A percentile compares a stretch with the other conserved stretches of the same genome.
phyloP scores from a whole-genome alignment of 2,888 invertebrate species.

The Stegana nigrithorax region DNA sequence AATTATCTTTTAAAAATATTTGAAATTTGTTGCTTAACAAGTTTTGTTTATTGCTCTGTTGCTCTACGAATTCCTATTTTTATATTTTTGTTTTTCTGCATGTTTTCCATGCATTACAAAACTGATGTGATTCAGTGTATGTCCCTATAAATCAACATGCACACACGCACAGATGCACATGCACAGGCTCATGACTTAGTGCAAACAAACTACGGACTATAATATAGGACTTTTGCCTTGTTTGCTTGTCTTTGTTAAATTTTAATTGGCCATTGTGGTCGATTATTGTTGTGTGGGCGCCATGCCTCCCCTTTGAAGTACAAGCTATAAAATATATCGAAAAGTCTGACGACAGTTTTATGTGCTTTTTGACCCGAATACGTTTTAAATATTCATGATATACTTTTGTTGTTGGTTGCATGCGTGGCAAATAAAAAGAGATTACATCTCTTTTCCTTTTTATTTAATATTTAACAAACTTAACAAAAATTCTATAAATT shows the following conservation, averaged over 20 bases:
- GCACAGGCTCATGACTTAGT: too few species aligned
- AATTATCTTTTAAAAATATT: too few species aligned
- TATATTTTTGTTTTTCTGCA: not conserved
- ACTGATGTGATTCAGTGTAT: slow-evolving; percentile 10
- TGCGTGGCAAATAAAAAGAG: too few species aligned
- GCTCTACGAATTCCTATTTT: not conserved
- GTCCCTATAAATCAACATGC: slow-evolving; percentile 46
- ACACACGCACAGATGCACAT: slow-evolving; percentile 5
- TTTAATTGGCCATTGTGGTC: slow-evolving; percentile 55
- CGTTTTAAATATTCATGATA: too few species aligned
- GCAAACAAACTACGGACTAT: too few species aligned
- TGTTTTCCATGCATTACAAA: not conserved
- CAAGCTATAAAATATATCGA: slow-evolving; percentile 23
- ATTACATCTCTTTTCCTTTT: too few species aligned
- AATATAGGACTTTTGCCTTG: too few species aligned
- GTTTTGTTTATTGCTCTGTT: too few species aligned
- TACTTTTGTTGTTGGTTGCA: too few species aligned
- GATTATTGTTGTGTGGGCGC: slow-evolving; percentile 13
- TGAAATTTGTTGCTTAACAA: too few species aligned
- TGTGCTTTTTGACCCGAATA: slow-evolving; percentile 43
- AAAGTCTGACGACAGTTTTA: slow-evolving; percentile 49
- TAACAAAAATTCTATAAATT: too few species aligned
- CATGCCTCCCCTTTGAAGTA: not conserved
- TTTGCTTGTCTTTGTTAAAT: slow-evolving; percentile 27
- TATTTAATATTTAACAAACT: slow-evolving; percentile 53